Evolutionary conservation across 2,113 vertebrate species (phyloP).

Genomic region (Ploceus nigricollis): DNA sequence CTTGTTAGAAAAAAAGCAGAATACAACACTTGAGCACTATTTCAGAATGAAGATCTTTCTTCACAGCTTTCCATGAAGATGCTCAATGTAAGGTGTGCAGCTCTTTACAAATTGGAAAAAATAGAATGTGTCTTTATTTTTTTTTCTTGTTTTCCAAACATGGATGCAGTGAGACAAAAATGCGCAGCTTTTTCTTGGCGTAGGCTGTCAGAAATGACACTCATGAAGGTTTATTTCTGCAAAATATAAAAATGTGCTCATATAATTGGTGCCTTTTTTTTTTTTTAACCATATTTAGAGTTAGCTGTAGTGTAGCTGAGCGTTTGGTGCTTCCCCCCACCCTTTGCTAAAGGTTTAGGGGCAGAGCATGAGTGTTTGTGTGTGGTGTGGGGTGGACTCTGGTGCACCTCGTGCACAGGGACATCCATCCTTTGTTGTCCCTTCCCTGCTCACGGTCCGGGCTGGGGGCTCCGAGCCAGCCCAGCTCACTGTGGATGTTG

Average conservation of each 20-base stretch:
- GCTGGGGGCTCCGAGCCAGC: neutral
- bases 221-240: neutral
- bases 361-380: neutral
- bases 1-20: neutral
- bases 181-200: neutral
- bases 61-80: neutral
- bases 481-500: neutral
- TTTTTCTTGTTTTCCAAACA: conserved; percentile 2
- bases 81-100: neutral
- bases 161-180: neutral
- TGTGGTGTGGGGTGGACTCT: neutral
- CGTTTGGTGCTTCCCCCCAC: neutral
- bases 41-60: neutral
- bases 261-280: neutral
- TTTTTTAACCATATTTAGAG: neutral
- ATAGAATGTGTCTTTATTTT: neutral
- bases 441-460: neutral
- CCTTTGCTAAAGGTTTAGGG: neutral
- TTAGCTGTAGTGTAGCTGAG: neutral
- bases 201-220: neutral
- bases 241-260: neutral
- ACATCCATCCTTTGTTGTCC: neutral
- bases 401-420: neutral
- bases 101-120: neutral
- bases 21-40: neutral